Conservation (phyloP, 2,113 vertebrate species). For the Cranoglanis bouderius region DNA sequence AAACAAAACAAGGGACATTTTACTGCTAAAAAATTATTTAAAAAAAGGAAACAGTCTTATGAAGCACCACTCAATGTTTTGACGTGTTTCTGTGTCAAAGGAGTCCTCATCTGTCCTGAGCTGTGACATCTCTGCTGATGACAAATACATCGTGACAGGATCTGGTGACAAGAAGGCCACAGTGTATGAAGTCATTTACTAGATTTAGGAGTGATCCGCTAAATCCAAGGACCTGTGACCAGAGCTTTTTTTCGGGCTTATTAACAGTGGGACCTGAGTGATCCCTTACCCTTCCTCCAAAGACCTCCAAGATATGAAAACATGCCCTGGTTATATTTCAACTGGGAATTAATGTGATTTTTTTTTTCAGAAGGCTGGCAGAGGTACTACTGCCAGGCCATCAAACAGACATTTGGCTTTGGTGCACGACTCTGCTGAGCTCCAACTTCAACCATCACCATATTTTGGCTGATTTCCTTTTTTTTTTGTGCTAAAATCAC, state of each 20-base stretch:
- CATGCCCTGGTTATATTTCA: slow-evolving; percentile 41
- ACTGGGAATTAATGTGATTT: slow-evolving; percentile 1
- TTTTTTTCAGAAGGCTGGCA: slow-evolving; percentile 80
- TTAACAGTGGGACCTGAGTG: slow-evolving; percentile 25
- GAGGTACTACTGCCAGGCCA: slow-evolving; percentile 86
- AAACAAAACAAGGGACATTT: no score
- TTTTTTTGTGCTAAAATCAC: background rate
- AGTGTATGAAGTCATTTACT: slow-evolving; percentile 98
- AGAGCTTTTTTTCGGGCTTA: slow-evolving; percentile 59
- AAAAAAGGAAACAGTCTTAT: no score
- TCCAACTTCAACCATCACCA: background rate
- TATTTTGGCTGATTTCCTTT: background rate
- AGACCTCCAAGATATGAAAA: slow-evolving; percentile 35
- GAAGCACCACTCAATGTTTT: no score
- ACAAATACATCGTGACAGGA: slow-evolving; percentile 97
- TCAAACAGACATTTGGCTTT: slow-evolving; percentile 90
- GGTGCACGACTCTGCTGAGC: slow-evolving; percentile 82
- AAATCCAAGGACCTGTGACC: slow-evolving; percentile 50
- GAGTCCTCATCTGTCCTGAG: slow-evolving; percentile 96
- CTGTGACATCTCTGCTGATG: slow-evolving; percentile 94
- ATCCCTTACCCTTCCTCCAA: slow-evolving; percentile 25
- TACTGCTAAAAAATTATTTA: no score
- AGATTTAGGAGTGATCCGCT: slow-evolving; percentile 86
- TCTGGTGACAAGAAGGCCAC: slow-evolving; percentile 98
- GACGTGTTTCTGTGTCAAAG: no score